Conservation (phyloP, 2,113 vertebrate genomes). For the Dasypus novemcinctus region DNA sequence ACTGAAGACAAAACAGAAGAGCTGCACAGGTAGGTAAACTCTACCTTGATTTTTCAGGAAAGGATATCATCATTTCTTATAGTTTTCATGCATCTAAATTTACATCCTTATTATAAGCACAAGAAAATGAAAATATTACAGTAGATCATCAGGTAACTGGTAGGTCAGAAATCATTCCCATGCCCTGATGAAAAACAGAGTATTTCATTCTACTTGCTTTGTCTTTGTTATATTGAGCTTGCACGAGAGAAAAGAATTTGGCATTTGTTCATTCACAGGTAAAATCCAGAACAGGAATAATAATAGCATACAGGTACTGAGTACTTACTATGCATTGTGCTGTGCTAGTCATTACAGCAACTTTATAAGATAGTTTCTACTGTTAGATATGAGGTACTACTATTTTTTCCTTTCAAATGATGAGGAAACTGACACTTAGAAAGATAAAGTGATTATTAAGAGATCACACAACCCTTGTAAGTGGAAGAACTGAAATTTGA, state of each 20-base stretch:
- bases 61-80: background rate
- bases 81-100: background rate
- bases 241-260: slow-evolving; percentile 27
- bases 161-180: slow-evolving; percentile 19
- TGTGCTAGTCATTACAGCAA: background rate
- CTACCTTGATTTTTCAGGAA: background rate
- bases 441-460: background rate
- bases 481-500: background rate
- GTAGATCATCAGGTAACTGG: background rate
- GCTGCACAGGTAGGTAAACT: slow-evolving; percentile 91
- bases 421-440: background rate
- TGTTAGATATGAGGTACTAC: background rate
- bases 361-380: slow-evolving; percentile 18
- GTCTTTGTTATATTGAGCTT: slow-evolving; percentile 1
- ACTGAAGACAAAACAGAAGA: slow-evolving; percentile 97
- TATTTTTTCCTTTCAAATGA: background rate
- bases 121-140: slow-evolving; percentile 21
- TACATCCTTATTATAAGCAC: background rate
- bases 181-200: background rate
- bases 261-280: background rate
- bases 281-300: background rate
- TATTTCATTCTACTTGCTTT: background rate
- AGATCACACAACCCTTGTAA: background rate
- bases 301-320: background rate
- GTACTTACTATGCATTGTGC: background rate